Evolutionary conservation across 1,140 invertebrate species (phyloP), one percentile per base, ranked within the genome.

Genomic region (Orius insidiosus): DNA sequence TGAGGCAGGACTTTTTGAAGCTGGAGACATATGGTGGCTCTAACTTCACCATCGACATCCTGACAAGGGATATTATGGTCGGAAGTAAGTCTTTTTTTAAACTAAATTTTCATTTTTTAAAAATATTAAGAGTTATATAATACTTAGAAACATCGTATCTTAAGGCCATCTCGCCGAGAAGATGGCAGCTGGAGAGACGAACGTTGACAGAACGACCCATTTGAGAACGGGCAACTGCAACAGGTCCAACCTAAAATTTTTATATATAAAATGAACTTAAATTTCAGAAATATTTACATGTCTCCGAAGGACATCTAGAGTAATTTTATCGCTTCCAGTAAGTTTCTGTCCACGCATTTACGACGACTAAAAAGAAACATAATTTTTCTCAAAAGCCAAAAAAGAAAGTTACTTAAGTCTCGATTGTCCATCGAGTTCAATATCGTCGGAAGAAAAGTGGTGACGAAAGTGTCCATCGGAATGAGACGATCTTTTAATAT

Each of bases 301-400:
- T 60, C 65, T 65, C 56, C 70, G 72, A 52, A 81, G 66, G 47
- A 74, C 62, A 51, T 72, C 69, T 56, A 69, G 68, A 81, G 64
- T 54, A 76, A 64, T 54, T 76, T 71, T 46, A 81, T 77, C 48
- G 76, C 73, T 61, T 75, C 70, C 49, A 81, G 62, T 52, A 62
- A 24, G 78, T 80, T 53, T 78, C 74, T 56, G 79, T 63, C 79
- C 79, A 82, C 49, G 75, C 74, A 57, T 68, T 70, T 45, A 73
- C 69, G 44, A 80, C 69, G 52, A 77, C 74, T 72, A 64, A 44
- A 65, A 66, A 47, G 47, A 56, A 37, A n/a, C 53, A n/a, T n/a
- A n/a, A n/a, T n/a, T n/a, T n/a, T n/a, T n/a, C n/a, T n/a, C n/a
- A 52, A 41, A 6, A 8, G n/a, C n/a, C n/a, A n/a, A n/a, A 46